A percentile compares a stretch with the other conserved stretches of the same genome.
Evolutionary conservation across 1,140 invertebrate genomes (phyloP).

Genomic region (Tribolium madens): DNA sequence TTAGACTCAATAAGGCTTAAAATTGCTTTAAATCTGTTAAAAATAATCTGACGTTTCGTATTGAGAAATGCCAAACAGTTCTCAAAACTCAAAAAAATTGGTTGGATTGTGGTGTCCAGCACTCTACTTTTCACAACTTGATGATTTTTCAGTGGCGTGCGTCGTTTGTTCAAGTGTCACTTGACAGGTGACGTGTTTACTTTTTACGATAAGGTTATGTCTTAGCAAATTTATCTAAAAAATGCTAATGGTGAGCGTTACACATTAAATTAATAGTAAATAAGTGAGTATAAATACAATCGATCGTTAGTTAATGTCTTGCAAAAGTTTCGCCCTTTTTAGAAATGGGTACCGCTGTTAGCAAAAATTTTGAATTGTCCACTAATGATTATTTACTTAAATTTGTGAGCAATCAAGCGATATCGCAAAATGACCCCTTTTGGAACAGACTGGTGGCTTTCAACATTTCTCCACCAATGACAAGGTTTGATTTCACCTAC

Average conservation of each 20-base stretch:
- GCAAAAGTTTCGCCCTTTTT: neutral
- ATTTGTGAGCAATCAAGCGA: slow-evolving; percentile 83
- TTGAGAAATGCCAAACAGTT: too few relatives aligned
- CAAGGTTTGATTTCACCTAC: slow-evolving; percentile 70
- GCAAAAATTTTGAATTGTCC: slow-evolving; percentile 83
- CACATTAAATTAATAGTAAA: slow-evolving; percentile 8
- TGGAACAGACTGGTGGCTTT: slow-evolving; percentile 95
- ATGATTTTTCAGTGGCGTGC: neutral
- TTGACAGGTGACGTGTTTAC: slow-evolving; percentile 35
- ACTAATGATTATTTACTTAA: slow-evolving; percentile 84
- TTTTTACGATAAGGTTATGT: slow-evolving; percentile 33
- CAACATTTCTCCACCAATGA: slow-evolving; percentile 83
- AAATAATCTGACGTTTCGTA: too few relatives aligned
- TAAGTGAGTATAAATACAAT: slow-evolving; percentile 10
- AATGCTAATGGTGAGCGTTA: neutral
- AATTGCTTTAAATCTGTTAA: too few relatives aligned
- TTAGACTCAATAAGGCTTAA: too few relatives aligned
- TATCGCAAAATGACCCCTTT: slow-evolving; percentile 90
- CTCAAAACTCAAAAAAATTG: too few relatives aligned
- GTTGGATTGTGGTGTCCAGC: too few relatives aligned
- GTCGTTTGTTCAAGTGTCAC: slow-evolving; percentile 3
- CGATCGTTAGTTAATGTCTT: neutral
- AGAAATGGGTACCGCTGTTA: slow-evolving; percentile 87
- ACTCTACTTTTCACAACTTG: neutral
- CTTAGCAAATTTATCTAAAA: slow-evolving; percentile 7